Conservation (phyloP, 2,797 vertebrate species). For the Acipenser ruthenus region DNA sequence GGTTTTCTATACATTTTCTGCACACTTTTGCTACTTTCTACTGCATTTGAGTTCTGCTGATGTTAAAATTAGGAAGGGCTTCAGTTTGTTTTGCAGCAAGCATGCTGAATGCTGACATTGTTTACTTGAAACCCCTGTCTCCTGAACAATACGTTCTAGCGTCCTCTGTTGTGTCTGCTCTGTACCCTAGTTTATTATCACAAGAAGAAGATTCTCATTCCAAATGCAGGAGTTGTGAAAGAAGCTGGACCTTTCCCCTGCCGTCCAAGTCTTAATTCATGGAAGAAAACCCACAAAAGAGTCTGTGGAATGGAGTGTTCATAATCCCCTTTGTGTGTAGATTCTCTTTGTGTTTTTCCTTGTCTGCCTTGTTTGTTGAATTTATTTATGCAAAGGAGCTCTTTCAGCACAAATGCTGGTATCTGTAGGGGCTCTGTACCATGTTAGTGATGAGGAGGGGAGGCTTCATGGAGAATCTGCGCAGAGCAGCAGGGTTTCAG, state of each 20-base stretch:
- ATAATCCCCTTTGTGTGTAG: slow-evolving; percentile 55
- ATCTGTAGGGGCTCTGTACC: slow-evolving; percentile 4
- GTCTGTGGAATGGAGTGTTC: slow-evolving; percentile 55
- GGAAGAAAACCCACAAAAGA: slow-evolving; percentile 26
- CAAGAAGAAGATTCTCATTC: slow-evolving; percentile 37
- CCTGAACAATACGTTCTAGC: slow-evolving; percentile 15
- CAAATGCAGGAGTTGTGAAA: slow-evolving; percentile 33
- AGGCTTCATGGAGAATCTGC: slow-evolving; percentile 11
- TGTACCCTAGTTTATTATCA: slow-evolving; percentile 25
- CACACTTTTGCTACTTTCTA: no score
- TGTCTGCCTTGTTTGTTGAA: not conserved
- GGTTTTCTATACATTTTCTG: no score
- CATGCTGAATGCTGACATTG: slow-evolving; percentile 30
- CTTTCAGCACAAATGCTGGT: not conserved
- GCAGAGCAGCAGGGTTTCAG: slow-evolving; percentile 21
- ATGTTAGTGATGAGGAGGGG: slow-evolving; percentile 9
- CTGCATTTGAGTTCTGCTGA: no score
- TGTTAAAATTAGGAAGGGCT: no score
- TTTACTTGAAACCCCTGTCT: slow-evolving; percentile 28
- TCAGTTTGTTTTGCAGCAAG: slow-evolving; percentile 1
- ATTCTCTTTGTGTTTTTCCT: slow-evolving; percentile 24
- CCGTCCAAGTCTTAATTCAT: slow-evolving; percentile 18
- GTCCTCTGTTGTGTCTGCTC: not conserved
- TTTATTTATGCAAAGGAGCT: slow-evolving; percentile 1
- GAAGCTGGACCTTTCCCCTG: slow-evolving; percentile 29